These are phyloP conservation scores for Phalacrocorax carbo DNA, from an alignment of 2,113 vertebrate genomes.

Conservation along the genomic window DNA sequence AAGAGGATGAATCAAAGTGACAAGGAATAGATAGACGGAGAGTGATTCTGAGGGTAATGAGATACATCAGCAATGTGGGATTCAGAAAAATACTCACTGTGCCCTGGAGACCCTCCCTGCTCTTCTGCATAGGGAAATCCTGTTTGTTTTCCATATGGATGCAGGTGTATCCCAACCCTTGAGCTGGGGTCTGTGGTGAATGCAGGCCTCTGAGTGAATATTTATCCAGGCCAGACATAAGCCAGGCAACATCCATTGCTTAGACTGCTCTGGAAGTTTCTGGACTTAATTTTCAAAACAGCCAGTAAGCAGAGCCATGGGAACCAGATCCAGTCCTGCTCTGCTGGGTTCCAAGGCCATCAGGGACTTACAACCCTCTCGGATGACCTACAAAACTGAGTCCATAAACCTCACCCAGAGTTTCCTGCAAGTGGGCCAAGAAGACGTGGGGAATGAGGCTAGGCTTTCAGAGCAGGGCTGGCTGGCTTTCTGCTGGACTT, in stretches of 20 bases:
- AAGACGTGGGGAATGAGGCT: not conserved
- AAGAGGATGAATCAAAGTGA: not conserved
- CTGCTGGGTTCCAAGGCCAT: not conserved
- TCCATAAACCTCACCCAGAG: not conserved
- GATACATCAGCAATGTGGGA: not conserved
- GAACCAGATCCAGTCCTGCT: not conserved
- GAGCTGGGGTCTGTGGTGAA: not conserved
- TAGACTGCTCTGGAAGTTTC: not conserved
- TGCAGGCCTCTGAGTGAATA: not conserved
- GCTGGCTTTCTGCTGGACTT: not conserved
- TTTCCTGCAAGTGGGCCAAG: constrained; percentile 7
- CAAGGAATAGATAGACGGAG: not conserved
- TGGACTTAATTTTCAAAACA: constrained; percentile 13
- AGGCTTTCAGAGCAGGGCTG: not conserved
- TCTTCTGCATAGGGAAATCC: not conserved
- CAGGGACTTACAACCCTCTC: not conserved
- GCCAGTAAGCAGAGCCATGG: not conserved
- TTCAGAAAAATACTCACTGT: not conserved
- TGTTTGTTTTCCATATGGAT: not conserved
- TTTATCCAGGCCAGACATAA: not conserved
- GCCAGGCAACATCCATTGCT: not conserved
- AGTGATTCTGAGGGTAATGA: not conserved
- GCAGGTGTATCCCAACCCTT: not conserved
- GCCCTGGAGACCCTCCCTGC: not conserved
- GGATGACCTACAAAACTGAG: not conserved